These are phyloP conservation scores for Onthophagus taurus DNA, from an alignment of 1,140 invertebrate genomes.

Conservation along the genomic window DNA sequence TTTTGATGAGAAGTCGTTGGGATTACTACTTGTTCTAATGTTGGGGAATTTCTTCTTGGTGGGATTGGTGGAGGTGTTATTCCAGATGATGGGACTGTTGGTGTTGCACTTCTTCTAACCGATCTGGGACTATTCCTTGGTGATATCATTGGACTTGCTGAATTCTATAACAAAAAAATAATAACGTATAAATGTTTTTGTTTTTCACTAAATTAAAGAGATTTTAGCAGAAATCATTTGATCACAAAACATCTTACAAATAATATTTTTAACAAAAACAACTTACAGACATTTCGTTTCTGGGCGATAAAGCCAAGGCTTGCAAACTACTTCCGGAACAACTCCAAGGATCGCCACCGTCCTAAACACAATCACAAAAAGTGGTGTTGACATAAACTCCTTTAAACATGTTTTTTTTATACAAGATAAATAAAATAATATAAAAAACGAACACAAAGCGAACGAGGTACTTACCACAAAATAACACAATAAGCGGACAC, in stretches of 20 bases:
- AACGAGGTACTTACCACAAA: no score
- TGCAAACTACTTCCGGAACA: constrained; percentile 44
- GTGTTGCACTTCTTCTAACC: constrained; percentile 33
- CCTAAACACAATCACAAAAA: constrained; percentile 20
- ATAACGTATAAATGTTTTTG: background rate
- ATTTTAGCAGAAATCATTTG: background rate
- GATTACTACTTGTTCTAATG: constrained; percentile 26
- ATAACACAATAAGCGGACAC: no score
- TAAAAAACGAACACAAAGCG: no score
- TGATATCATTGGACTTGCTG: constrained; percentile 49
- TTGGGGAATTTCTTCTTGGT: constrained; percentile 33
- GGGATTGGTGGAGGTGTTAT: constrained; percentile 30
- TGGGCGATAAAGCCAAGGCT: constrained; percentile 44
- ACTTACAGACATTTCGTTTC: constrained; percentile 43
- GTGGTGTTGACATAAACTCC: no score
- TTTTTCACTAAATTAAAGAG: background rate
- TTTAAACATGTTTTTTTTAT: no score
- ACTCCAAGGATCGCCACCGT: constrained; percentile 39
- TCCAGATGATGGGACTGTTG: constrained; percentile 21
- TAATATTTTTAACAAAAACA: constrained; percentile 11
- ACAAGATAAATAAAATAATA: no score
- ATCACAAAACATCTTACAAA: constrained; percentile 3
- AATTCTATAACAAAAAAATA: constrained; percentile 21
- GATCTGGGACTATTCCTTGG: constrained; percentile 43
- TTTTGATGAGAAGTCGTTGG: constrained; percentile 10